Conservation (phyloP, 2,888 invertebrate species). For the Cremastinae sp. region DNA sequence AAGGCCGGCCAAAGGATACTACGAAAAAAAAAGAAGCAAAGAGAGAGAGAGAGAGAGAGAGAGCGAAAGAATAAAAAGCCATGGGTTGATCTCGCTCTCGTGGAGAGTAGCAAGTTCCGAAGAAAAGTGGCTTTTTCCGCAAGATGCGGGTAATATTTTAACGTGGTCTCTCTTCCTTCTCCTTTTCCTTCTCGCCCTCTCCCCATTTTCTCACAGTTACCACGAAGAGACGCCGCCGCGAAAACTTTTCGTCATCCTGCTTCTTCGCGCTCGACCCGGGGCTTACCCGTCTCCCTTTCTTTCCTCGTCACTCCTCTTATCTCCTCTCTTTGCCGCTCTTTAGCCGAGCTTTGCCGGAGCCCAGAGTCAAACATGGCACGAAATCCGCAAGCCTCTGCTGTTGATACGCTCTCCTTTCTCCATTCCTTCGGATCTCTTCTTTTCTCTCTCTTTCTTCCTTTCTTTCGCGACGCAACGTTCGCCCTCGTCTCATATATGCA, state of each 20-base stretch:
- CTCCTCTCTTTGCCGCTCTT: slow-evolving; percentile 1
- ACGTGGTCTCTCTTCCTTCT: slow-evolving; percentile 57
- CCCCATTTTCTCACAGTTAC: slow-evolving; percentile 61
- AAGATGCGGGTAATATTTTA: slow-evolving; percentile 74
- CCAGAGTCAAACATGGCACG: slow-evolving; percentile 32
- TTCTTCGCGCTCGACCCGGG: slow-evolving; percentile 42
- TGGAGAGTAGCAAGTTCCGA: slow-evolving; percentile 63
- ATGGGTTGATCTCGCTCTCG: slow-evolving; percentile 47
- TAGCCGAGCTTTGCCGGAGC: slow-evolving; percentile 22
- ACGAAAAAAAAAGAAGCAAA: not conserved
- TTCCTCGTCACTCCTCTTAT: slow-evolving; percentile 18
- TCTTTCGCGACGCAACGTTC: slow-evolving; percentile 35
- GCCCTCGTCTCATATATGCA: slow-evolving; percentile 1
- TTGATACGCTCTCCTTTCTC: slow-evolving; percentile 49
- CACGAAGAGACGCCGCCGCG: slow-evolving; percentile 42
- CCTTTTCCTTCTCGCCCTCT: not conserved
- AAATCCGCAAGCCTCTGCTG: slow-evolving; percentile 36
- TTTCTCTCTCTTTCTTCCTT: too few relatives aligned
- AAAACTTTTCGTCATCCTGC: slow-evolving; percentile 71
- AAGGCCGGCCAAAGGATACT: slow-evolving; percentile 12
- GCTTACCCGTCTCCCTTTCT: slow-evolving; percentile 12
- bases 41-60: slow-evolving; percentile 22
- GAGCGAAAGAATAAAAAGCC: slow-evolving; percentile 15
- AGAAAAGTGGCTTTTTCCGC: slow-evolving; percentile 70
- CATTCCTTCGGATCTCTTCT: too few relatives aligned